These are phyloP conservation scores for Drosophila colorata DNA, from an alignment of 2,888 invertebrate species.

Conservation along the genomic window DNA sequence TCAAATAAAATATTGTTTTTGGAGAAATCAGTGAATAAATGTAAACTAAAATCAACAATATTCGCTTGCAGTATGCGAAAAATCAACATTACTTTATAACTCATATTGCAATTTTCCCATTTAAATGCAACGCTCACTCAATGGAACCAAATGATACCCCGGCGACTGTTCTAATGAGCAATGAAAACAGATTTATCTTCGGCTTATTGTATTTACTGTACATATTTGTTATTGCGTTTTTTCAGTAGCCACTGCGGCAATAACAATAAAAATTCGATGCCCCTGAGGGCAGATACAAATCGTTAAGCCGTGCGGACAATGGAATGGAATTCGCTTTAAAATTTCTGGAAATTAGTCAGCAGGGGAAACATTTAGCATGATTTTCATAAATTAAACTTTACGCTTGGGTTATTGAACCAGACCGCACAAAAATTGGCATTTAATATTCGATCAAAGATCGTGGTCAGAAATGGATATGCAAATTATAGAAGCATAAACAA, in stretches of 20 bases:
- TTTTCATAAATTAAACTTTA: conserved; percentile 39
- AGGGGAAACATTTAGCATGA: conserved; percentile 33
- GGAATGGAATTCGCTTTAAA: conserved; percentile 27
- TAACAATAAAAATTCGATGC: conserved; percentile 32
- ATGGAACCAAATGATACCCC: conserved; percentile 31
- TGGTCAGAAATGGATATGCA: conserved; percentile 11
- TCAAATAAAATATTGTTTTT: not conserved
- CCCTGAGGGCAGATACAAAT: conserved; percentile 48
- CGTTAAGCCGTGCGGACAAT: conserved; percentile 35
- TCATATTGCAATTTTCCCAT: conserved; percentile 15
- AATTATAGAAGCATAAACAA: conserved; percentile 13
- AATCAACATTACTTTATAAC: conserved; percentile 11
- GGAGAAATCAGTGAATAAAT: not conserved
- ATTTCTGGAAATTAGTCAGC: conserved; percentile 47
- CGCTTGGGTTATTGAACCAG: conserved; percentile 54
- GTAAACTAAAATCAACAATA: conserved; percentile 6
- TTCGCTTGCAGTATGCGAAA: not conserved
- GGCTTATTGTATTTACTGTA: conserved; percentile 22
- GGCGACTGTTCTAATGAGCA: conserved; percentile 49
- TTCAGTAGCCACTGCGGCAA: conserved; percentile 39
- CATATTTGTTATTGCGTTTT: conserved; percentile 13
- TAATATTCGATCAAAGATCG: conserved; percentile 6
- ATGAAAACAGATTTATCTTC: conserved; percentile 54
- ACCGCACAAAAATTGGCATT: conserved; percentile 13
- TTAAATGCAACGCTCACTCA: conserved; percentile 23